These are phyloP conservation scores for Pempheris klunzingeri DNA, from an alignment of 2,797 vertebrate species.

Conservation along the genomic window DNA sequence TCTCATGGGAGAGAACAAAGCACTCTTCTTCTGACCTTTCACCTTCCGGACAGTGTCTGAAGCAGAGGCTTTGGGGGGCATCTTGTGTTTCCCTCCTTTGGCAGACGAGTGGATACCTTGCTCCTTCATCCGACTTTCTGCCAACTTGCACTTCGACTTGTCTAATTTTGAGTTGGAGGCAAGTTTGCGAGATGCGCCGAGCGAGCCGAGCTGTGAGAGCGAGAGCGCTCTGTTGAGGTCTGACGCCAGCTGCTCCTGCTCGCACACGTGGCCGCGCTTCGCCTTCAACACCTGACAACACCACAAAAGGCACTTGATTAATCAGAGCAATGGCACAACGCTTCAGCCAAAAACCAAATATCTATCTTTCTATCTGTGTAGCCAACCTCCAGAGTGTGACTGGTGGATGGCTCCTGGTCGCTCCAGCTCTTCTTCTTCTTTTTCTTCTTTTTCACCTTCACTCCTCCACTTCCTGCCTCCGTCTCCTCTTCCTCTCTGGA, in stretches of 20 bases:
- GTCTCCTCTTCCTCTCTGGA: slow-evolving; percentile 88
- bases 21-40: slow-evolving; percentile 90
- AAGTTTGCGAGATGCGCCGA: slow-evolving; percentile 80
- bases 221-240: slow-evolving; percentile 96
- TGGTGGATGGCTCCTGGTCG: slow-evolving; percentile 87
- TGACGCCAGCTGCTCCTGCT: slow-evolving; percentile 95
- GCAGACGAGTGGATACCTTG: slow-evolving; percentile 82
- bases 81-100: slow-evolving; percentile 92
- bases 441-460: slow-evolving; percentile 83
- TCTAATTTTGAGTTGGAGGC: slow-evolving; percentile 66
- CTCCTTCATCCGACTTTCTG: slow-evolving; percentile 86
- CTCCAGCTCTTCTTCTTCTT: slow-evolving; percentile 91
- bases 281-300: slow-evolving; percentile 83
- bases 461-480: slow-evolving; percentile 74
- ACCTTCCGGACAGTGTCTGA: slow-evolving; percentile 88
- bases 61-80: slow-evolving; percentile 87
- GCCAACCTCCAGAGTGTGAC: slow-evolving; percentile 91
- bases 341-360: background rate
- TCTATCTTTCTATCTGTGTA: rapidly evolving
- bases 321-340: background rate
- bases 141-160: slow-evolving; percentile 83
- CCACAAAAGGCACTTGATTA: background rate
- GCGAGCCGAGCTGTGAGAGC: slow-evolving; percentile 91
- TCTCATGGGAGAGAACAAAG: slow-evolving; percentile 89
- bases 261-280: slow-evolving; percentile 89